Base-by-base conservation (phyloP, 2,888 invertebrate genomes). In the Synanthedon tipuliformis region DNA sequence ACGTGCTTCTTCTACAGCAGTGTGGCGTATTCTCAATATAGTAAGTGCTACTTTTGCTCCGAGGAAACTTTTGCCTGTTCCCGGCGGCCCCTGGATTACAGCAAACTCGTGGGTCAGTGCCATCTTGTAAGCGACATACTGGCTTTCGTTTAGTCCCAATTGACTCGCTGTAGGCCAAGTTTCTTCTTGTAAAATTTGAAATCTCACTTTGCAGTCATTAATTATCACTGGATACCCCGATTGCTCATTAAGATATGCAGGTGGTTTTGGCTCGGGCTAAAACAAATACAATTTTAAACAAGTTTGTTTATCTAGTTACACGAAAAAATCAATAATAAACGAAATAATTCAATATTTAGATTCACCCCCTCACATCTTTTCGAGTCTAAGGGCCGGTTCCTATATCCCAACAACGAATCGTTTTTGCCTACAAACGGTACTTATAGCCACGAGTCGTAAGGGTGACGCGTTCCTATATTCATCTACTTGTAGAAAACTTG, bases 41-140 rank as follows among this genome's bases (percentile, higher is more conserved):
- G 90, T 86, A 60, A 90, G 78, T 0, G 92, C 90, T 16, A 96
- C 89, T 78, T 93, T 91, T 4, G 94, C 81, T 0, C 94, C 95
- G 10, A 95, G 73, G 69, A 89, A 93, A 0, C 95, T 95, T 82
- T 95, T 95, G 0, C 95, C 96, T 0, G 95, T 95, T 3, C 96
- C 95, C 0, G 95, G 95, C 1, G 95, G 95, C 0, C 96, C 95
- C 79, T 95, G 95, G 59, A 95, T 93, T 1, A 95, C 87, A 1
- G 90, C 89, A 60, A 95, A 90, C 68, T 94, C 92, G 56, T 89
- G 88, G 0, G 89, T 91, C 5, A 95, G 71, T 0, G 93, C 92
- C 13, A 90, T 79, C 59, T 88, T 81, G 62, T 91, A 90, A 0
- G 95, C 95, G 10, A 73, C 68, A 53, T 84, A 81, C 69, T 95